phyloP scores from a whole-genome alignment of 1,140 invertebrate genomes.

The Pseudoatta argentina region DNA sequence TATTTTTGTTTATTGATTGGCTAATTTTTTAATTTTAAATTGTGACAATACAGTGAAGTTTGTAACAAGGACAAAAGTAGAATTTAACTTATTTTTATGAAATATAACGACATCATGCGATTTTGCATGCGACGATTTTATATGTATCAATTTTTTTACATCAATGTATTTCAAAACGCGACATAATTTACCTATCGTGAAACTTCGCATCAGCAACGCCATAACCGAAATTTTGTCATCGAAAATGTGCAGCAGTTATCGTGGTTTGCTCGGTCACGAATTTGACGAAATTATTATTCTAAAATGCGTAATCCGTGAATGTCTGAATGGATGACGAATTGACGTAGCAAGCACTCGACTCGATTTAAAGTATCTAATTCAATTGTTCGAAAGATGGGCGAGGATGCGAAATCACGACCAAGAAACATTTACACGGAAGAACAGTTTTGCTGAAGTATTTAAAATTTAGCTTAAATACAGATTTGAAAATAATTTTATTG shows the following conservation, averaged over 20 bases:
- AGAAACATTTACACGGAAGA: neutral
- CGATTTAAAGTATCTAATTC: slow-evolving; percentile 79
- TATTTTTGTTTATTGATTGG: neutral
- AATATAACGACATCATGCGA: neutral
- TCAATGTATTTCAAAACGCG: neutral
- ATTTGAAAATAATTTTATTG: no score
- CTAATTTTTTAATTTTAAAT: slow-evolving; percentile 20
- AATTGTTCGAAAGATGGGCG: slow-evolving; percentile 28
- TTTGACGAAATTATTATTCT: slow-evolving; percentile 79
- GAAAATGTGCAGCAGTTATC: slow-evolving; percentile 58
- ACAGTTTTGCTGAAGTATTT: no score
- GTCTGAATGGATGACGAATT: slow-evolving; percentile 71
- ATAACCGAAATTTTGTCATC: slow-evolving; percentile 61
- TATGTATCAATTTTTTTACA: slow-evolving; percentile 24
- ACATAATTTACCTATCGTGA: slow-evolving; percentile 49
- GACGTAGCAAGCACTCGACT: slow-evolving; percentile 72
- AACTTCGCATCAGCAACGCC: slow-evolving; percentile 55
- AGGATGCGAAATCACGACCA: neutral
- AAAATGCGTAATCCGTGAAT: slow-evolving; percentile 72
- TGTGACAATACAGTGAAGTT: neutral
- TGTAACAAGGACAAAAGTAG: neutral
- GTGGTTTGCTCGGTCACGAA: slow-evolving; percentile 61
- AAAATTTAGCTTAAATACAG: no score
- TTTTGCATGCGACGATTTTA: neutral
- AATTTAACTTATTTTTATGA: slow-evolving; percentile 37